A percentile compares a stretch with the other conserved stretches of the same genome.
These are phyloP conservation scores for Argyrosomus regius DNA, from an alignment of 2,797 vertebrate genomes.

Conservation along the genomic window DNA sequence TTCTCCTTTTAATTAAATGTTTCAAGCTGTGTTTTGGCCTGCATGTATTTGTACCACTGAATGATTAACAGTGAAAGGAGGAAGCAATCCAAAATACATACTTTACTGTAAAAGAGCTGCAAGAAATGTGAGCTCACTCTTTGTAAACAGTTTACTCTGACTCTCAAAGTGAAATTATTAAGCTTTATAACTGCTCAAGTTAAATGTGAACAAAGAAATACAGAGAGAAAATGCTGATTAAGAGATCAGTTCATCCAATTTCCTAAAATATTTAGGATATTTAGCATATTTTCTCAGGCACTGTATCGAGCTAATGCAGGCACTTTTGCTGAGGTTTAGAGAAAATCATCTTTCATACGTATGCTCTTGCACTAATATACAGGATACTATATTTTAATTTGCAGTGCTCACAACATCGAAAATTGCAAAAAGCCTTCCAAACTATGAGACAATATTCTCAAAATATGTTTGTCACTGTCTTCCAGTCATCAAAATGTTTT, in stretches of 20 bases:
- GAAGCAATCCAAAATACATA: neutral
- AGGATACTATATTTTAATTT: neutral
- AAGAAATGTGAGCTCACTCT: neutral
- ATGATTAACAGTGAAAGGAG: conserved; percentile 9
- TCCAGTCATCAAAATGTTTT: no score
- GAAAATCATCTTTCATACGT: neutral
- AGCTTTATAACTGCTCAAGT: neutral
- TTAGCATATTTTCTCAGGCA: neutral
- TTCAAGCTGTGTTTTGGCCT: conserved; percentile 49
- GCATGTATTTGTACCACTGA: conserved; percentile 20
- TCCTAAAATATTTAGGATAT: neutral
- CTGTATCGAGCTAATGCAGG: neutral
- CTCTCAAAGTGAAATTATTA: neutral
- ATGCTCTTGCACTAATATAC: neutral
- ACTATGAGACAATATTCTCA: no score
- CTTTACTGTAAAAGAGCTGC: neutral
- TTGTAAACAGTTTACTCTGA: conserved; percentile 1
- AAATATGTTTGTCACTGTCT: no score
- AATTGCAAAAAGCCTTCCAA: no score
- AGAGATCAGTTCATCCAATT: neutral
- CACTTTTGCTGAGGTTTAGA: neutral
- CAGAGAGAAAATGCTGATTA: neutral
- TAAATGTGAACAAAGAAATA: neutral
- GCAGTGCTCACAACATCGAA: neutral
- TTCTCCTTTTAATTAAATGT: conserved; percentile 38